These are phyloP conservation scores for Sclerodermus sp. DNA, from an alignment of 2,888 invertebrate species.

Conservation along the genomic window DNA sequence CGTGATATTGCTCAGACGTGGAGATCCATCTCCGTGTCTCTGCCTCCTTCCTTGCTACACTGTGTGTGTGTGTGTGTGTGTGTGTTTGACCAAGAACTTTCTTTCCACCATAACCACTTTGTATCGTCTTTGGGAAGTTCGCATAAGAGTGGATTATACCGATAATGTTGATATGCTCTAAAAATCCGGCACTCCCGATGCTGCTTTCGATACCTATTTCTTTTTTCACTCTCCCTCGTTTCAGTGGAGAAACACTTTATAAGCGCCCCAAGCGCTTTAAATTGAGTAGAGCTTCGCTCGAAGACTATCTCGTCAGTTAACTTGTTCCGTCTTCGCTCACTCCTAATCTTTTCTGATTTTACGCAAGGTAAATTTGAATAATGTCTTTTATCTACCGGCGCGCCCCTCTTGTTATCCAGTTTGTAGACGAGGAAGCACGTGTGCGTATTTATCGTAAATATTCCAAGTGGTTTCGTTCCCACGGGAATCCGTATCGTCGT, in stretches of 20 bases:
- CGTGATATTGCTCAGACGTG: constrained; percentile 55
- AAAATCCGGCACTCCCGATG: too few relatives aligned
- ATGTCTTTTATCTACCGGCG: constrained; percentile 50
- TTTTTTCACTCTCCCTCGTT: too few relatives aligned
- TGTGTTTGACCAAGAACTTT: neutral
- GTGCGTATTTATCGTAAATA: constrained; percentile 44
- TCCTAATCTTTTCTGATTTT: constrained; percentile 29
- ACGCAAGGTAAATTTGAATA: constrained; percentile 49
- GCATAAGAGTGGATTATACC: neutral
- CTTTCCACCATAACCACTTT: too few relatives aligned
- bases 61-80: too few relatives aligned
- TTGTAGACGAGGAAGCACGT: constrained; percentile 30
- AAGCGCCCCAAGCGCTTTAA: too few relatives aligned
- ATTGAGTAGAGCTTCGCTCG: too few relatives aligned
- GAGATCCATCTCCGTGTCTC: constrained; percentile 17
- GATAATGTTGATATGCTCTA: too few relatives aligned
- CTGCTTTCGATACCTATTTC: too few relatives aligned
- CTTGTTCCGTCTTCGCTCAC: too few relatives aligned
- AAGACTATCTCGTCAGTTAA: too few relatives aligned
- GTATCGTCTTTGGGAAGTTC: neutral
- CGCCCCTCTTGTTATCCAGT: constrained; percentile 26
- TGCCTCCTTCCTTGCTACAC: neutral
- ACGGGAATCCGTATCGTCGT: constrained; percentile 43
- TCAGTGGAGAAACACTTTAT: too few relatives aligned
- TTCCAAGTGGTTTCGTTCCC: constrained; percentile 37